Percentiles rank a stretch among this genome's conserved stretches.
Evolutionary conservation across 2,113 vertebrate species (phyloP).

Genomic region (Thunnus maccoyii): DNA sequence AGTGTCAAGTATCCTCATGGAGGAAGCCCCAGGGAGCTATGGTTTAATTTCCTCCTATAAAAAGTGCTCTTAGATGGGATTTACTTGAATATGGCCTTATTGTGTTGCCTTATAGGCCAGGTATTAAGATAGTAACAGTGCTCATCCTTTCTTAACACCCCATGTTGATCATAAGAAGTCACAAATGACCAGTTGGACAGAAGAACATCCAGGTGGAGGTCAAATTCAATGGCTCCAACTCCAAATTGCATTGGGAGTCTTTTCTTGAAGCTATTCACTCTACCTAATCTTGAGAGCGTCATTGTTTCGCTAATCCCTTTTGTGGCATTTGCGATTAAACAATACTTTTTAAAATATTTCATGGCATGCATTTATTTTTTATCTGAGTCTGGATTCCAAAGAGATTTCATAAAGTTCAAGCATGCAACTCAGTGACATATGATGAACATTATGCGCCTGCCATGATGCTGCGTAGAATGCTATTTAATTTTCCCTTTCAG

Average conservation of each 20-base stretch:
- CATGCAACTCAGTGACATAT: conserved; percentile 43
- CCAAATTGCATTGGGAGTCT: neutral
- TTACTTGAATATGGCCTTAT: conserved; percentile 36
- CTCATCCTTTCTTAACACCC: conserved; percentile 28
- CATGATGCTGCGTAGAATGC: conserved; percentile 39
- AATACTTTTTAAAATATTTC: conserved; percentile 29
- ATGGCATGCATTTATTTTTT: conserved; percentile 18
- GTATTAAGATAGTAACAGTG: conserved; percentile 37
- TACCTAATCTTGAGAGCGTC: neutral
- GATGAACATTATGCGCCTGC: conserved; percentile 43
- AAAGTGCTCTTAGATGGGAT: conserved; percentile 50
- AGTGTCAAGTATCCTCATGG: conserved; percentile 62
- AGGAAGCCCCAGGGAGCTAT: conserved; percentile 45
- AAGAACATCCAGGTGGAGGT: conserved; percentile 39
- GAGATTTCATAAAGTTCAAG: conserved; percentile 44
- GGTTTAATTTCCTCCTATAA: conserved; percentile 69
- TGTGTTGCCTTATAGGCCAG: conserved; percentile 28
- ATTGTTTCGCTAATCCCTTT: conserved; percentile 6
- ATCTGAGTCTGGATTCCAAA: conserved; percentile 15
- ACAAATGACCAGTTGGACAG: conserved; percentile 37
- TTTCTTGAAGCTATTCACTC: conserved; percentile 14
- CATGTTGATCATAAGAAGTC: conserved; percentile 41
- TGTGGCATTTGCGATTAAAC: conserved; percentile 26
- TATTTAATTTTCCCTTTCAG: conserved; percentile 78
- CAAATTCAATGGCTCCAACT: conserved; percentile 49